Percentiles rank a stretch among this genome's conserved stretches.
Conservation (phyloP, 2,113 vertebrate species). For the Columba livia region DNA sequence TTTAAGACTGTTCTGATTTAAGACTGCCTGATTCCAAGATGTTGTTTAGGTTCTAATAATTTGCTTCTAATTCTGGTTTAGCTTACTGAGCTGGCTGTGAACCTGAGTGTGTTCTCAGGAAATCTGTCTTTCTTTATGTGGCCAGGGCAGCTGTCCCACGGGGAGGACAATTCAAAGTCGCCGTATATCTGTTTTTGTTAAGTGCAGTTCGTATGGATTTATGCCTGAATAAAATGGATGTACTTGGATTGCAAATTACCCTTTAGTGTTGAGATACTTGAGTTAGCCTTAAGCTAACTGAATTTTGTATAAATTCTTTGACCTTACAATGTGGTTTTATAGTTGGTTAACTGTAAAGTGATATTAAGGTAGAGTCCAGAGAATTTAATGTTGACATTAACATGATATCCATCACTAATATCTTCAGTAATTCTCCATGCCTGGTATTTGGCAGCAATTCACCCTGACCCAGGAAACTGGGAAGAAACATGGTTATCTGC, state of each 20-base stretch:
- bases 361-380: conserved; percentile 6
- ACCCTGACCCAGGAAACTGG: neutral
- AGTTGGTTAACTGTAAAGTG: neutral
- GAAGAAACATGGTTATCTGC: neutral
- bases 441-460: neutral
- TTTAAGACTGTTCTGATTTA: neutral
- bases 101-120: neutral
- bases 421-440: neutral
- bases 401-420: neutral
- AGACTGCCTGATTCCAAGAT: neutral
- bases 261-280: neutral
- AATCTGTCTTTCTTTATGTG: neutral
- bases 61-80: neutral
- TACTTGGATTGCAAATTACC: neutral
- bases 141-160: neutral
- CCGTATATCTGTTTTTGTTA: conserved; percentile 22
- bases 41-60: neutral
- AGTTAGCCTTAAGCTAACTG: conserved; percentile 32
- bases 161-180: conserved; percentile 16
- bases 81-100: neutral
- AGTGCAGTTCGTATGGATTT: neutral
- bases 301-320: conserved; percentile 9
- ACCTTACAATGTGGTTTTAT: conserved; percentile 19
- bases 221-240: conserved; percentile 27
- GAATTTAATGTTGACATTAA: neutral